A percentile compares a stretch with the other conserved stretches of the same genome.
These are phyloP conservation scores for Zaprionus kolodkinae DNA, from an alignment of 1,140 invertebrate genomes.

Conservation along the genomic window DNA sequence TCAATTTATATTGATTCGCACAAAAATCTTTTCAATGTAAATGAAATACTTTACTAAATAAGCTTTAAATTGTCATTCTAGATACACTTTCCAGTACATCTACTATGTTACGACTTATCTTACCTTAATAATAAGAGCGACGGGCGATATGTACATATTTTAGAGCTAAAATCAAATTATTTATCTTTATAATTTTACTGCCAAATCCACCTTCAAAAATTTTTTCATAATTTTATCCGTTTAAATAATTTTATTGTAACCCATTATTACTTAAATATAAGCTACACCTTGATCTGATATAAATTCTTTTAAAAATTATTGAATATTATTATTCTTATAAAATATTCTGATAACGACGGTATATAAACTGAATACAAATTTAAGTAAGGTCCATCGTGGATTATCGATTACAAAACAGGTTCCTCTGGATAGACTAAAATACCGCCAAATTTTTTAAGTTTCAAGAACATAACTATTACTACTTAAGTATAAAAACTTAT, in stretches of 20 bases:
- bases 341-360: constrained; percentile 85
- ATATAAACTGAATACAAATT: constrained; percentile 84
- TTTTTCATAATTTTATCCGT: constrained; percentile 78
- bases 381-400: constrained; percentile 84
- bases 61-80: constrained; percentile 86
- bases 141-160: constrained; percentile 85
- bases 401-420: constrained; percentile 86
- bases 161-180: constrained; percentile 85
- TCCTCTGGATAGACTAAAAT: constrained; percentile 86
- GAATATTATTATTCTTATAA: constrained; percentile 85
- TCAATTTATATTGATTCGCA: constrained; percentile 35
- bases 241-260: constrained; percentile 85
- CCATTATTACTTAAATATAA: constrained; percentile 84
- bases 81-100: constrained; percentile 88
- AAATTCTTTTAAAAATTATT: constrained; percentile 82
- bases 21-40: constrained; percentile 40
- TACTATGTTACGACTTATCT: constrained; percentile 90
- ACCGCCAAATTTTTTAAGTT: constrained; percentile 86
- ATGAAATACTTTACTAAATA: constrained; percentile 68
- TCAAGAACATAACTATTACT: constrained; percentile 85
- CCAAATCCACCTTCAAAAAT: constrained; percentile 85
- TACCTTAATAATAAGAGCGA: constrained; percentile 35
- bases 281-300: constrained; percentile 86
- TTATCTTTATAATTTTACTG: constrained; percentile 84
- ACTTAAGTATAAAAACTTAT: constrained; percentile 75